Percentiles rank a stretch among this genome's conserved stretches.
Conservation (phyloP, 2,797 vertebrate species). For the Loris lydekkerianus region DNA sequence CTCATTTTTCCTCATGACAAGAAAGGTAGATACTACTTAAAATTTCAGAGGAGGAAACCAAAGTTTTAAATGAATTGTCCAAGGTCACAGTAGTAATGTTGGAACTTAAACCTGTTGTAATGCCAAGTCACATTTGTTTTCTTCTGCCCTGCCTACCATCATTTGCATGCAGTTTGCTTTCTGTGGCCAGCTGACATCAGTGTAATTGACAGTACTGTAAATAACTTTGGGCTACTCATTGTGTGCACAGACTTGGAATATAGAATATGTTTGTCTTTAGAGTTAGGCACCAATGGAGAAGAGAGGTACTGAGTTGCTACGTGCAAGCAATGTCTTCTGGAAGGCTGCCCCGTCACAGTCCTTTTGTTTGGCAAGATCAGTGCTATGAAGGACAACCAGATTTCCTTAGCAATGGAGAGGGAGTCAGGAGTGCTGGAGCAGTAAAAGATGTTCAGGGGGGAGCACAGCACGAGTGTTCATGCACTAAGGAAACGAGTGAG, state of each 20-base stretch:
- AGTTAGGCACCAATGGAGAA: neutral
- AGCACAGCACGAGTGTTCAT: neutral
- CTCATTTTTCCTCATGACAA: slow-evolving; percentile 18
- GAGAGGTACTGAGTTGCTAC: neutral
- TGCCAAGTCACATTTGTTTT: slow-evolving; percentile 15
- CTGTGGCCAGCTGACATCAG: neutral
- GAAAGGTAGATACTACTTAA: slow-evolving; percentile 52
- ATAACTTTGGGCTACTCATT: neutral
- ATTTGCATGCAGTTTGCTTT: neutral
- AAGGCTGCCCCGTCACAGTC: neutral
- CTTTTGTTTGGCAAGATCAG: slow-evolving; percentile 3
- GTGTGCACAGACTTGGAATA: neutral
- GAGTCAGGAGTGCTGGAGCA: neutral
- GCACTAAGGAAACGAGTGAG: neutral
- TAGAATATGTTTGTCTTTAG: slow-evolving; percentile 38
- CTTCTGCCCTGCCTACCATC: neutral
- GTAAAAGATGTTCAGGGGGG: neutral
- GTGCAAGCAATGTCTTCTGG: neutral
- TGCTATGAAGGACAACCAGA: neutral
- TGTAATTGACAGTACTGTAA: neutral
- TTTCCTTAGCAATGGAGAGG: neutral
- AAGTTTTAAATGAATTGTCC: slow-evolving; percentile 39
- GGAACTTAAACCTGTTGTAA: neutral
- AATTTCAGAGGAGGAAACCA: neutral
- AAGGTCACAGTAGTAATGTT: neutral